Conservation (phyloP, 2,888 invertebrate genomes). For the Campoletis raptor region DNA sequence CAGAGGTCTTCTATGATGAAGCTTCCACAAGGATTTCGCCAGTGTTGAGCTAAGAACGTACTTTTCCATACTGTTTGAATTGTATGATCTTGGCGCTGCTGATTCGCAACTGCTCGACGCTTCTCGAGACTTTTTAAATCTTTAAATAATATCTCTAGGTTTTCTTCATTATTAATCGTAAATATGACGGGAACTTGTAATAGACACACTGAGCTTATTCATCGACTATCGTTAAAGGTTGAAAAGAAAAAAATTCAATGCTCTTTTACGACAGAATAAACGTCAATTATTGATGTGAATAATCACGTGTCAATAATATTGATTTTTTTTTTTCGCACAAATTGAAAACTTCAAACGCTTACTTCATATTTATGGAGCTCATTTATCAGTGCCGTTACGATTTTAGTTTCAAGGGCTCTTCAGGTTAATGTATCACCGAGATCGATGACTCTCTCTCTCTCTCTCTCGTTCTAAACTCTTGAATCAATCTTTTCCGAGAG, state of each 20-base stretch:
- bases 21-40: conserved; percentile 9
- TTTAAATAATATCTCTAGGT: not conserved
- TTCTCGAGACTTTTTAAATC: conserved; percentile 31
- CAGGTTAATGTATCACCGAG: not conserved
- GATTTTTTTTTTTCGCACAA: conserved; percentile 27
- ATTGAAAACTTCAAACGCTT: not conserved
- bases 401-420: not conserved
- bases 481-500: not conserved
- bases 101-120: conserved; percentile 29
- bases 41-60: not conserved
- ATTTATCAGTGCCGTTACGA: not conserved
- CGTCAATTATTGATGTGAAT: not conserved
- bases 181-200: not conserved
- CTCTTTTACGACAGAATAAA: not conserved
- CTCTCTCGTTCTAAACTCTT: not conserved
- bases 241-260: not conserved
- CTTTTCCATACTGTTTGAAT: conserved; percentile 40
- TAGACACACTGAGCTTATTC: not conserved
- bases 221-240: not conserved
- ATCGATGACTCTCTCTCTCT: not conserved
- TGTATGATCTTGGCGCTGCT: conserved; percentile 31
- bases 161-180: not conserved
- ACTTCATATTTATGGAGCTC: not conserved
- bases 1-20: conserved; percentile 29
- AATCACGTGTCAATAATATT: too few species aligned